Conservation (phyloP, 2,797 vertebrate species). For the Coregonus suidteri region DNA sequence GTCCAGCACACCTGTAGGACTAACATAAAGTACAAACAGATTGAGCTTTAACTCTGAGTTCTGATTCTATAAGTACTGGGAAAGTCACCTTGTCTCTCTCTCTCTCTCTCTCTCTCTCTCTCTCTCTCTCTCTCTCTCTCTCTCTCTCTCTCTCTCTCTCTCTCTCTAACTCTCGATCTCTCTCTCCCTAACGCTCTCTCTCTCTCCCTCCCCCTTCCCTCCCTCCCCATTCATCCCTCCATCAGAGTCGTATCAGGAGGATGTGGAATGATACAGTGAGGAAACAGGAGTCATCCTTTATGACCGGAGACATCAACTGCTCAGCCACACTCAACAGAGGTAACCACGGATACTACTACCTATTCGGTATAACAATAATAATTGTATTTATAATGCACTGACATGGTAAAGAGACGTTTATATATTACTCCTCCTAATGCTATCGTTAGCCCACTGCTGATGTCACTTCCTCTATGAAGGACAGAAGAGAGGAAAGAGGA, state of each 20-base stretch:
- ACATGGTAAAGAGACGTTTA: too few relatives aligned
- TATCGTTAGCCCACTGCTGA: too few relatives aligned
- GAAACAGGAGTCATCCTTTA: conserved; percentile 99
- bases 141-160: conserved; percentile 1
- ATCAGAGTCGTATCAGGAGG: conserved; percentile 95
- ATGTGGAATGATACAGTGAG: conserved; percentile 99
- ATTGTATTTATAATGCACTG: too few relatives aligned
- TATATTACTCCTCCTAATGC: too few relatives aligned
- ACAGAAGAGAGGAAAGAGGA: too few relatives aligned
- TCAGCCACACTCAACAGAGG: conserved; percentile 98
- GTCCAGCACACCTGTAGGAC: too few relatives aligned
- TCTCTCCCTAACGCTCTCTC: not conserved
- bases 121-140: not conserved
- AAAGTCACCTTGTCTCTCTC: not conserved
- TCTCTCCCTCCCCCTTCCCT: conserved; percentile 15
- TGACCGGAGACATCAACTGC: conserved; percentile 98
- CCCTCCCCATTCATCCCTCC: not conserved
- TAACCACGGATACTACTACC: conserved; percentile 63
- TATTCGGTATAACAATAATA: not conserved
- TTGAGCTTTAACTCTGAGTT: not conserved
- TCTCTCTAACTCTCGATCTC: not conserved
- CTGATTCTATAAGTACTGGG: not conserved
- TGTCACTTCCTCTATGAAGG: too few relatives aligned
- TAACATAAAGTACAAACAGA: not conserved
- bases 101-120: not conserved